phyloP scores from a whole-genome alignment of 2,797 vertebrate species.

The Melanotaenia trifasciata region DNA sequence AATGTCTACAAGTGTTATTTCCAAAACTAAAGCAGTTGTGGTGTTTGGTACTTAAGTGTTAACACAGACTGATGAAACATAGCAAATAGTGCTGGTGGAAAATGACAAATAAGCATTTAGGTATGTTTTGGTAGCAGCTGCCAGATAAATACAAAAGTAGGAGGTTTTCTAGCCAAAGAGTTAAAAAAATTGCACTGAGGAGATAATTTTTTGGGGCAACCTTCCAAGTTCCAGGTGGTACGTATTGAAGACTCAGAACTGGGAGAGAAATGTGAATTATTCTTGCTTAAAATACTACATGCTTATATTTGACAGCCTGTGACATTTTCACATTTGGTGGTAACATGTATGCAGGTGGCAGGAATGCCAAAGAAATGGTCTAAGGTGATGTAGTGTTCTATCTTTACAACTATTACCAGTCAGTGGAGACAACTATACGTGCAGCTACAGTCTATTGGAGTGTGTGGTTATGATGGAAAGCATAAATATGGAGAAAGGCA shows the following conservation, averaged over 20 bases:
- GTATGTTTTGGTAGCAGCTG: neutral
- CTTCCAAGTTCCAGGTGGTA: neutral
- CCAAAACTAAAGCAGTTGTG: neutral
- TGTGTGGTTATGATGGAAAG: slow-evolving; percentile 21
- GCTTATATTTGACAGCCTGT: slow-evolving; percentile 52
- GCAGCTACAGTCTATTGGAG: slow-evolving; percentile 23
- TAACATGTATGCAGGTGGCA: slow-evolving; percentile 65
- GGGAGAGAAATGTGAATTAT: slow-evolving; percentile 58
- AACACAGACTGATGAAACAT: neutral
- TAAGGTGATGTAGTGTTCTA: slow-evolving; percentile 33
- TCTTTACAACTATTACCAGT: slow-evolving; percentile 41
- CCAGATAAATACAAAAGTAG: neutral
- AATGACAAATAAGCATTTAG: neutral
- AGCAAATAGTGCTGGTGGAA: neutral
- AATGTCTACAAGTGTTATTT: neutral
- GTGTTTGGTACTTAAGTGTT: no score
- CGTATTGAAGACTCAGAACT: slow-evolving; percentile 39
- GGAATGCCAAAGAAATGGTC: slow-evolving; percentile 44
- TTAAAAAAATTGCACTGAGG: no score
- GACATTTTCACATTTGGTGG: slow-evolving; percentile 59
- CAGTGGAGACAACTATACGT: slow-evolving; percentile 29
- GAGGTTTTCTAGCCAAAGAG: no score
- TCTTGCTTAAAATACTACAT: slow-evolving; percentile 41
- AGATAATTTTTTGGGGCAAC: neutral
- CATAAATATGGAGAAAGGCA: slow-evolving; percentile 3